phyloP scores from a whole-genome alignment of 1,140 invertebrate genomes.

The Glossosoma conforme region DNA sequence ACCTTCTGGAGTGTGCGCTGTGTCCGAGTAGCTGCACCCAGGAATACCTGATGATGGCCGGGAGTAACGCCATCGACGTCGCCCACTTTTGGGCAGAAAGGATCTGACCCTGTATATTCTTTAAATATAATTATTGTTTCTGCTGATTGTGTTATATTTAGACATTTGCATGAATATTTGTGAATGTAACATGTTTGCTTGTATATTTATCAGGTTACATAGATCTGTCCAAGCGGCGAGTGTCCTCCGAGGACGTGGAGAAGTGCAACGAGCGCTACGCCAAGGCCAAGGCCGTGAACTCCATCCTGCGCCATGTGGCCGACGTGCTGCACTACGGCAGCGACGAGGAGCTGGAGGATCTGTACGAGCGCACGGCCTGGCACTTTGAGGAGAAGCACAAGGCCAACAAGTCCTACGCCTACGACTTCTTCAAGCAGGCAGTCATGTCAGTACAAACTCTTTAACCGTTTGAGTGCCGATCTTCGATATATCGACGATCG shows the following conservation, averaged over 20 bases:
- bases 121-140: no score
- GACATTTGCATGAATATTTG: no score
- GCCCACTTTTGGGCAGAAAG: no score
- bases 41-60: no score
- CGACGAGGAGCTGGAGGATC: constrained; percentile 89
- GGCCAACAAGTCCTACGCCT: constrained; percentile 90
- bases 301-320: constrained; percentile 94
- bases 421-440: constrained; percentile 98
- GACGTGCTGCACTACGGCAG: constrained; percentile 88
- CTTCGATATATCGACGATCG: no score
- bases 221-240: constrained; percentile 97
- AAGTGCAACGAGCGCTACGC: constrained; percentile 98
- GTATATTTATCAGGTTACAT: constrained; percentile 91
- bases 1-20: no score
- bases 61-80: no score
- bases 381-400: constrained; percentile 97
- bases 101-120: no score
- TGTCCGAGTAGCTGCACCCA: no score
- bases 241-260: constrained; percentile 95
- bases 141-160: no score
- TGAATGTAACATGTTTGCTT: no score
- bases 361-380: constrained; percentile 99
- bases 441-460: constrained; percentile 76
- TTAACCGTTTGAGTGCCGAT: no score
- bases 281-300: constrained; percentile 98